Conservation (phyloP, 2,797 vertebrate genomes). For the Parotocinclus haroldoi region DNA sequence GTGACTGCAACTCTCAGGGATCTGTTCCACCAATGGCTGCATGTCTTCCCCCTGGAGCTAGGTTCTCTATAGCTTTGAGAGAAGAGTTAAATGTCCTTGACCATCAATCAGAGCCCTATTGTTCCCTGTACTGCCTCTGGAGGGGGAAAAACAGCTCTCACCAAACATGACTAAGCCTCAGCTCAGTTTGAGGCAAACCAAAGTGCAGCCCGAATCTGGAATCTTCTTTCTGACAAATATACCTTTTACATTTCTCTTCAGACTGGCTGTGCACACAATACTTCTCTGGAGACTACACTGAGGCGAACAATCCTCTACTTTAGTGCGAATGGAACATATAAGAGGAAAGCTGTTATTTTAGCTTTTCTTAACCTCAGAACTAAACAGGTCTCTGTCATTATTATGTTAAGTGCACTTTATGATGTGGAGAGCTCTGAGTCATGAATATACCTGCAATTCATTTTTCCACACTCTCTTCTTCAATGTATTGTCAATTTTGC, state of each 20-base stretch:
- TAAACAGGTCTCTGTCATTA: conserved; percentile 6
- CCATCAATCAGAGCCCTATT: conserved; percentile 74
- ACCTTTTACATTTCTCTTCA: conserved; percentile 29
- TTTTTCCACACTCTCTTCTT: background rate
- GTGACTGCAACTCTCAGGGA: conserved; percentile 26
- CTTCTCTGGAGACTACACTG: background rate
- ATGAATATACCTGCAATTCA: background rate
- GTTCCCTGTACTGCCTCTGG: conserved; percentile 52
- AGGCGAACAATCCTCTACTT: conserved; percentile 14
- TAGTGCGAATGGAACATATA: conserved; percentile 21
- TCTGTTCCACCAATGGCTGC: conserved; percentile 38
- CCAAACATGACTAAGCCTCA: conserved; percentile 54
- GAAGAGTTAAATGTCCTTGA: conserved; percentile 71
- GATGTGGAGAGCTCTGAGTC: background rate
- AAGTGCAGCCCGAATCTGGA: conserved; percentile 52
- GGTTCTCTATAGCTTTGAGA: conserved; percentile 52
- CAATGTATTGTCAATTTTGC: background rate
- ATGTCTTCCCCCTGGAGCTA: conserved; percentile 41
- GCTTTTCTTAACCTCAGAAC: conserved; percentile 10
- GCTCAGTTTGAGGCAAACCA: conserved; percentile 57
- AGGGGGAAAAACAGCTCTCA: conserved; percentile 54
- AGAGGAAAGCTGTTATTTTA: conserved; percentile 25
- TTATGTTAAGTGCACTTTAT: conserved; percentile 23
- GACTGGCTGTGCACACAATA: conserved; percentile 21
- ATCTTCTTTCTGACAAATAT: conserved; percentile 34